A percentile compares a stretch with the other conserved stretches of the same genome.
These are phyloP conservation scores for Taeniopygia guttata DNA, from an alignment of 2,797 vertebrate species.

Conservation along the genomic window DNA sequence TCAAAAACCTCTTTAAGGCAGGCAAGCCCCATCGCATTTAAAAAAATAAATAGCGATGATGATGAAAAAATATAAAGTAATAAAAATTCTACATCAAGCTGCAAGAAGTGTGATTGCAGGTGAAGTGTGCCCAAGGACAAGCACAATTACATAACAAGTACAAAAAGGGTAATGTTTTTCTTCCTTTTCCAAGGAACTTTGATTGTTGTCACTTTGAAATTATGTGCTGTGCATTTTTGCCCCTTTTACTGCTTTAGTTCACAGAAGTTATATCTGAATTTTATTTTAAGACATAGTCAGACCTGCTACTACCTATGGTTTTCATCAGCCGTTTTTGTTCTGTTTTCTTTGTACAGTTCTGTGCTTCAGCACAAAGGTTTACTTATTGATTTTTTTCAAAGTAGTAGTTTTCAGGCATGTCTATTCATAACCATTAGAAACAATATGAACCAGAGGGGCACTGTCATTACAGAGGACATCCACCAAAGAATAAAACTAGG, in stretches of 20 bases:
- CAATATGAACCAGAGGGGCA: background rate
- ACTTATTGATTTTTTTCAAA: conserved; percentile 48
- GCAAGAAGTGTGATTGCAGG: background rate
- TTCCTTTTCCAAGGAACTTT: conserved; percentile 4
- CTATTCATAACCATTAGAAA: background rate
- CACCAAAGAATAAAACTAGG: background rate
- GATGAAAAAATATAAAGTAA: conserved; percentile 68
- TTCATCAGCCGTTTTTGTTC: conserved; percentile 30
- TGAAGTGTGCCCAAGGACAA: conserved; percentile 48
- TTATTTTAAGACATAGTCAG: background rate
- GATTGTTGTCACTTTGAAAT: conserved; percentile 39
- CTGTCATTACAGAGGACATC: background rate
- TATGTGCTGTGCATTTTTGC: background rate
- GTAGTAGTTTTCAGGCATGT: conserved; percentile 7
- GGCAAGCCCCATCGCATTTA: conserved; percentile 75
- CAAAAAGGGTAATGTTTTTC: background rate
- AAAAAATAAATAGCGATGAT: conserved; percentile 71
- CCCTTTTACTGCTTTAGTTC: conserved; percentile 42
- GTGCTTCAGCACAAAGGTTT: conserved; percentile 17
- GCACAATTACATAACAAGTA: conserved; percentile 41
- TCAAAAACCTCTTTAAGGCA: conserved; percentile 85
- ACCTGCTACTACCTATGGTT: conserved; percentile 42
- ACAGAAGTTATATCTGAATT: conserved; percentile 41
- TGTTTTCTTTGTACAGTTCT: conserved; percentile 10
- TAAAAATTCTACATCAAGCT: conserved; percentile 4